These are phyloP conservation scores for Celastrina argiolus DNA, from an alignment of 2,888 invertebrate species.

Conservation along the genomic window DNA sequence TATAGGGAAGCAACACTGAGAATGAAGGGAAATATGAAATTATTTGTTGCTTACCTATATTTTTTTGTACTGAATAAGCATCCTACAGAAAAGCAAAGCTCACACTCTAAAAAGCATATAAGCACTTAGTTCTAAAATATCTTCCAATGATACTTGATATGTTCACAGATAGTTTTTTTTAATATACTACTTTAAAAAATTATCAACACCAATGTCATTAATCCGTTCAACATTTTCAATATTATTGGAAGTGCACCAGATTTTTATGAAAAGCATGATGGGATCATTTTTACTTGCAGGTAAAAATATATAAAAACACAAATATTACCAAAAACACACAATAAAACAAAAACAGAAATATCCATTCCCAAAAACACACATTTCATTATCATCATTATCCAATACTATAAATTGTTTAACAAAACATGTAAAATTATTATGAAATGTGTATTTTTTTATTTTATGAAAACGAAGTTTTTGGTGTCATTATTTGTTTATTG, in stretches of 20 bases:
- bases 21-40: background rate
- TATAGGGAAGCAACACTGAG: background rate
- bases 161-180: background rate
- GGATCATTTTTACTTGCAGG: slow-evolving; percentile 20
- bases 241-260: slow-evolving; percentile 30
- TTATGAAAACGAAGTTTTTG: background rate
- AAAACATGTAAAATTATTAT: background rate
- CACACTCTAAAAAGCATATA: background rate
- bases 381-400: background rate
- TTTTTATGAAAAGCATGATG: slow-evolving; percentile 33
- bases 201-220: background rate
- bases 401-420: background rate
- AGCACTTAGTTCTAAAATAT: slow-evolving; percentile 15
- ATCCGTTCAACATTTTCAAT: slow-evolving; percentile 23
- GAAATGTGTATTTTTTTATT: no score
- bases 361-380: slow-evolving; percentile 24
- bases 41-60: background rate
- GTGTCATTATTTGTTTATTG: background rate
- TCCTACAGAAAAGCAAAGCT: slow-evolving; percentile 8
- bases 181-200: background rate
- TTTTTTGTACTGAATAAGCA: background rate
- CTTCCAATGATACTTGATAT: slow-evolving; percentile 11
- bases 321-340: slow-evolving; percentile 19
- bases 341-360: background rate
- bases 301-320: slow-evolving; percentile 19